Evolutionary conservation across 2,888 invertebrate species (phyloP).

Genomic region (Ceramica pisi): DNA sequence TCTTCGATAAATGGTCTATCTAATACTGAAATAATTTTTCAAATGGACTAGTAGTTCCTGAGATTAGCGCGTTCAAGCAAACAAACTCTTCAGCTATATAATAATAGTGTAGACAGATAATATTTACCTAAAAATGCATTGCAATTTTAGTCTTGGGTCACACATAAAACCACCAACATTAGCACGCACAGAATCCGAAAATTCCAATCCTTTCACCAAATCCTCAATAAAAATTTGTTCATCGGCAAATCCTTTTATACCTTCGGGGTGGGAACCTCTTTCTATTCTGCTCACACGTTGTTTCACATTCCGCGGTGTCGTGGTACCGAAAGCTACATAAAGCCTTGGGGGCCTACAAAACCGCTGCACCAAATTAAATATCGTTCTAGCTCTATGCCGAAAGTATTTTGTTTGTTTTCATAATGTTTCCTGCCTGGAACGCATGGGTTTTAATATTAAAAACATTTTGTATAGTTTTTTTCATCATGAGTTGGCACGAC

Average conservation of each 20-base stretch:
- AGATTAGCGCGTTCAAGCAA: too few species aligned
- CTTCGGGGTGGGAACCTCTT: slow-evolving; percentile 63
- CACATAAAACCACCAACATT: slow-evolving; percentile 43
- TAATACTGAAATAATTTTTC: too few species aligned
- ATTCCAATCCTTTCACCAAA: slow-evolving; percentile 61
- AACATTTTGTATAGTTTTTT: not conserved
- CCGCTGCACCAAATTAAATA: slow-evolving; percentile 75
- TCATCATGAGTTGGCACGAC: not conserved
- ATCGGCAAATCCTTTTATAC: slow-evolving; percentile 61
- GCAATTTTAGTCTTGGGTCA: not conserved
- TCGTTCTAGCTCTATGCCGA: slow-evolving; percentile 43
- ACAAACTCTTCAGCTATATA: too few species aligned
- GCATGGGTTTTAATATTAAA: not conserved
- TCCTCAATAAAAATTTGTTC: slow-evolving; percentile 64
- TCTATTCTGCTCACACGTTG: slow-evolving; percentile 74
- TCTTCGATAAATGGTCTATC: too few species aligned
- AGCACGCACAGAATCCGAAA: slow-evolving; percentile 54
- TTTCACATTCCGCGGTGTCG: slow-evolving; percentile 75
- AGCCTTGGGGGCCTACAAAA: slow-evolving; percentile 60
- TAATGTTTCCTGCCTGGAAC: slow-evolving; percentile 16
- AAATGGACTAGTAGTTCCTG: too few species aligned
- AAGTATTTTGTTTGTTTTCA: slow-evolving; percentile 43
- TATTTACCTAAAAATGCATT: not conserved
- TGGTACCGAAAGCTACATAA: slow-evolving; percentile 64
- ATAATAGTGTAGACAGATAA: too few species aligned